phyloP scores from a whole-genome alignment of 2,888 invertebrate species.

The Panopea generosa region DNA sequence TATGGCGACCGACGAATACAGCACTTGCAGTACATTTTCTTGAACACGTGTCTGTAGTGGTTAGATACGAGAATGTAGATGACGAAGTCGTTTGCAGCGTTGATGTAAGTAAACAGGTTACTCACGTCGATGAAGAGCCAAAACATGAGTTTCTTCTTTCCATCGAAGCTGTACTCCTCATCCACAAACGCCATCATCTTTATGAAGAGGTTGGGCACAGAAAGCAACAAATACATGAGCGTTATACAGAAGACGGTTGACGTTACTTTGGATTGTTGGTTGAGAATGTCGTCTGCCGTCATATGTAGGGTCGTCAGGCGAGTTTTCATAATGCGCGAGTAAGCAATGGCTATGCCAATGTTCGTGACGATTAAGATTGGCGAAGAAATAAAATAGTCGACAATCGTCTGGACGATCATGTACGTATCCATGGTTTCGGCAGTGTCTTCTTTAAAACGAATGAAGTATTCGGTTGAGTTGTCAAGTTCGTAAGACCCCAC shows the following conservation, averaged over 20 bases:
- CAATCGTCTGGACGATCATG: slow-evolving; percentile 38
- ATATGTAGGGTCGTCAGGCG: slow-evolving; percentile 13
- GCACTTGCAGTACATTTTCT: slow-evolving; percentile 25
- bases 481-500: slow-evolving; percentile 21
- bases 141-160: slow-evolving; percentile 46
- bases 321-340: slow-evolving; percentile 19
- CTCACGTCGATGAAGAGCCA: slow-evolving; percentile 55
- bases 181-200: slow-evolving; percentile 47
- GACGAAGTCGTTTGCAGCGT: slow-evolving; percentile 51
- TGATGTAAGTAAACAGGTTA: slow-evolving; percentile 47
- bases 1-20: too few species aligned
- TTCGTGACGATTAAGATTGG: slow-evolving; percentile 25
- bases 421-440: slow-evolving; percentile 30
- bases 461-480: slow-evolving; percentile 40
- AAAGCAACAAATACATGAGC: slow-evolving; percentile 35
- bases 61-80: slow-evolving; percentile 47
- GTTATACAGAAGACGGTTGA: slow-evolving; percentile 41
- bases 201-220: slow-evolving; percentile 48
- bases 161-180: slow-evolving; percentile 52
- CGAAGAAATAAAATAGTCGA: slow-evolving; percentile 45
- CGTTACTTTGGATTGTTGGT: slow-evolving; percentile 44
- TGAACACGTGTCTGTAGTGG: slow-evolving; percentile 40
- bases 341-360: slow-evolving; percentile 31
- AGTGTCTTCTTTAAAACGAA: slow-evolving; percentile 28
- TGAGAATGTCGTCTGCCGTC: not conserved